These are phyloP conservation scores for Coboldia fuscipes DNA, from an alignment of 1,140 invertebrate genomes.

Conservation along the genomic window DNA sequence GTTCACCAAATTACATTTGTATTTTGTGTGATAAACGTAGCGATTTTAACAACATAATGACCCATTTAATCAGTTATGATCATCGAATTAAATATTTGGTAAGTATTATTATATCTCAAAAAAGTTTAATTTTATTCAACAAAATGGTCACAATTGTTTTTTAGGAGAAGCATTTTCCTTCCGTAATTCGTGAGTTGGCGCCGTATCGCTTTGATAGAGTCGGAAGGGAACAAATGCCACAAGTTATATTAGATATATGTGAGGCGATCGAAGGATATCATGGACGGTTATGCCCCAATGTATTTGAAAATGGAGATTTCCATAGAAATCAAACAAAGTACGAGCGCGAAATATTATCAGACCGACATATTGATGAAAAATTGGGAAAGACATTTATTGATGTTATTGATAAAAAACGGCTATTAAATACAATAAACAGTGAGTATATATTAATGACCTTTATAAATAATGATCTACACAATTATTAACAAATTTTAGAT, in stretches of 20 bases:
- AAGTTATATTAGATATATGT: slow-evolving; percentile 7
- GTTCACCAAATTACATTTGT: slow-evolving; percentile 47
- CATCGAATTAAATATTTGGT: slow-evolving; percentile 38
- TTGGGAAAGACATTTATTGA: slow-evolving; percentile 13
- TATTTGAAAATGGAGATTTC: slow-evolving; percentile 9
- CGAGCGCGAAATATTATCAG: slow-evolving; percentile 20
- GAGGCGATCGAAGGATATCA: slow-evolving; percentile 10
- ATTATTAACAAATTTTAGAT: no score
- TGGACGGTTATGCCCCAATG: slow-evolving; percentile 7
- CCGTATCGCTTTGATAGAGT: slow-evolving; percentile 6
- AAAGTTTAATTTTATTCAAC: neutral
- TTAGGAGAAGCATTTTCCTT: slow-evolving; percentile 13
- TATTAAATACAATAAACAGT: neutral
- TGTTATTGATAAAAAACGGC: slow-evolving; percentile 5
- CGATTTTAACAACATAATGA: slow-evolving; percentile 48
- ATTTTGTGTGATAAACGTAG: slow-evolving; percentile 52
- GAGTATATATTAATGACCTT: slow-evolving; percentile 1
- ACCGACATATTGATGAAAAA: slow-evolving; percentile 22
- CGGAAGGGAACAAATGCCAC: slow-evolving; percentile 5
- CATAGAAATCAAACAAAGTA: slow-evolving; percentile 12
- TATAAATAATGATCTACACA: no score
- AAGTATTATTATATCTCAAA: slow-evolving; percentile 6
- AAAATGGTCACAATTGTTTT: neutral
- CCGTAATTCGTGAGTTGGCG: slow-evolving; percentile 8
- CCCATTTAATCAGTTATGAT: slow-evolving; percentile 47